Evolutionary conservation across 2,888 invertebrate genomes (phyloP), one percentile per base, ranked within the genome.

Genomic region (Morpho achilles): DNA sequence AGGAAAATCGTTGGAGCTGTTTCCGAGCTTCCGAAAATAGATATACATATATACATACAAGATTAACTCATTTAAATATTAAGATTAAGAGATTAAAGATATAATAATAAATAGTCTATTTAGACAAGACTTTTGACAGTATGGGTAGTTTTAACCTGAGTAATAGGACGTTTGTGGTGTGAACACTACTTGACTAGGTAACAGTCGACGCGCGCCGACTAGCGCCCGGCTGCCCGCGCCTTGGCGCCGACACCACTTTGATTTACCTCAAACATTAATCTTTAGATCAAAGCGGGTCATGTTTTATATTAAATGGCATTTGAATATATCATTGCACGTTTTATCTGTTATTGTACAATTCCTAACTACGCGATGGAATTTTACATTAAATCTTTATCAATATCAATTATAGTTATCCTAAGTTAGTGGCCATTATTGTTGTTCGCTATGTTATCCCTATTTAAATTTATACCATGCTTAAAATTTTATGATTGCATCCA

Each of bases 181-280:
- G 68, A 75, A 72, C 61, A 65, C 69, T 75, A 74, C 82, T 79
- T 82, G 84, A 81, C 64, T 67, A 64, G 65, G 82, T 83, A 82
- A 63, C 67, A 65, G 65, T 67, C 63, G 66, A 61, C 69, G 56
- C 58, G 50, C 56, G 54, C 59, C 56, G 59, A 60, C 63, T 62
- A 59, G 57, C 64, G 66, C 67, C 50, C 47, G 16, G 52, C 44
- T 22, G 43, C 49, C 43, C 32, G 46, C 50, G 66, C 62, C 65
- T 60, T 69, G 76, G 79, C 79, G 77, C 79, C 80, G 72, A 68
- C 66, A 72, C 76, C 73, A 59, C 54, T 79, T 75, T 71, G 74
- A 79, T 77, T 80, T 76, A 79, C 77, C 74, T 76, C 72, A 73
- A 80, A 74, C 79, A 85, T 85, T 84, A 81, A 84, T 82, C 77